A percentile compares a stretch with the other conserved stretches of the same genome.
These are phyloP conservation scores for Cotesia glomerata DNA, from an alignment of 1,140 invertebrate species.

Conservation along the genomic window DNA sequence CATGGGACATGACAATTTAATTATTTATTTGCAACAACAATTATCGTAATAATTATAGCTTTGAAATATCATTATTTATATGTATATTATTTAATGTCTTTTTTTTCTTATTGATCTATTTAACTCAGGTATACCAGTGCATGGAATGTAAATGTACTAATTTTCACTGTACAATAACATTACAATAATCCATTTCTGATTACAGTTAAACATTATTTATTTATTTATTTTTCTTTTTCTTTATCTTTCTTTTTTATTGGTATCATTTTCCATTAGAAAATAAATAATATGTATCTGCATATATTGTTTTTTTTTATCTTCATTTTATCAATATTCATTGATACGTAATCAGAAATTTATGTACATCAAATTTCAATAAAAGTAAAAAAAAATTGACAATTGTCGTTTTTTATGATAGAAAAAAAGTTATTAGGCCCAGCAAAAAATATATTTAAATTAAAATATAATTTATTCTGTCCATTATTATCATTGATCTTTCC, in stretches of 20 bases:
- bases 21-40: not conserved
- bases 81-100: not conserved
- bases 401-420: not conserved
- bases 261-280: not conserved
- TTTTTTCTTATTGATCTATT: constrained; percentile 13
- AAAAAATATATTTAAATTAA: not conserved
- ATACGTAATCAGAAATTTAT: constrained; percentile 8
- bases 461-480: not conserved
- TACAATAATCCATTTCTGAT: constrained; percentile 49
- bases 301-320: not conserved
- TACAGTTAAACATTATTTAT: constrained; percentile 30
- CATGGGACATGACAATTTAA: not conserved
- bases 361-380: not conserved
- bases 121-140: constrained; percentile 39
- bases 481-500: not conserved
- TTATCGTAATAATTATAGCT: not conserved
- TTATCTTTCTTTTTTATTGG: not conserved
- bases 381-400: constrained; percentile 15
- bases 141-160: constrained; percentile 38
- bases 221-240: constrained; percentile 11
- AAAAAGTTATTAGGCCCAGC: not conserved
- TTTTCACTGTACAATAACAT: constrained; percentile 54
- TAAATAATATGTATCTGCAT: not conserved
- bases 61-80: not conserved
- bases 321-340: constrained; percentile 13